Conservation (phyloP, 1,140 invertebrate species). For the Theocolax elegans region DNA sequence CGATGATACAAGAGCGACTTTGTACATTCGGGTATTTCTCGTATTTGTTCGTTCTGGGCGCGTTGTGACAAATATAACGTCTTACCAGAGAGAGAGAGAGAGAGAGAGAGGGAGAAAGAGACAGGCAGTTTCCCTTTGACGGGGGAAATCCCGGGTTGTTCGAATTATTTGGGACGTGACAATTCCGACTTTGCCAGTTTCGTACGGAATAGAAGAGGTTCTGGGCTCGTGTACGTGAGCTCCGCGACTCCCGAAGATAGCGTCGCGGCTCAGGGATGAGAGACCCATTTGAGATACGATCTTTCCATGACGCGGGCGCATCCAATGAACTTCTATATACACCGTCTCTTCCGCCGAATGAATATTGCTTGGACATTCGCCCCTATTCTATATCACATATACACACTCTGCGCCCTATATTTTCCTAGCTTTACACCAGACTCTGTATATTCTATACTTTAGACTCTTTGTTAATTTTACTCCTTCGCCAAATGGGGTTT, state of each 20-base stretch:
- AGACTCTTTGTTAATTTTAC: not conserved
- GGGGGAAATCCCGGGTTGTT: slow-evolving; percentile 2
- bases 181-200: slow-evolving; percentile 13
- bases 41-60: slow-evolving; percentile 2
- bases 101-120: too few species aligned
- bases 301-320: not conserved
- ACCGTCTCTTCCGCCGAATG: not conserved
- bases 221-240: not conserved
- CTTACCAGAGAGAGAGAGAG: too few species aligned
- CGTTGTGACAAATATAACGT: slow-evolving; percentile 3
- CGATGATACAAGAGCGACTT: not conserved
- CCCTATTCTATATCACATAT: not conserved
- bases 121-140: slow-evolving; percentile 8
- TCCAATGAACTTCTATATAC: not conserved
- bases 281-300: slow-evolving; percentile 11
- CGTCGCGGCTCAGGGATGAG: not conserved
- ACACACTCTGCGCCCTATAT: not conserved
- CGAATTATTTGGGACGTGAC: slow-evolving; percentile 23
- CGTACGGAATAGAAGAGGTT: too few species aligned
- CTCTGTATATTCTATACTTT: not conserved
- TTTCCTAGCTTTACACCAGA: too few species aligned
- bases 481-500: not conserved
- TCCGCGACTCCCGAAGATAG: not conserved
- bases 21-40: not conserved
- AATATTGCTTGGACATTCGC: not conserved